Percentiles rank a stretch among this genome's conserved stretches.
These are phyloP conservation scores for Myotis pilosus DNA, from an alignment of 2,797 vertebrate genomes.

Conservation along the genomic window DNA sequence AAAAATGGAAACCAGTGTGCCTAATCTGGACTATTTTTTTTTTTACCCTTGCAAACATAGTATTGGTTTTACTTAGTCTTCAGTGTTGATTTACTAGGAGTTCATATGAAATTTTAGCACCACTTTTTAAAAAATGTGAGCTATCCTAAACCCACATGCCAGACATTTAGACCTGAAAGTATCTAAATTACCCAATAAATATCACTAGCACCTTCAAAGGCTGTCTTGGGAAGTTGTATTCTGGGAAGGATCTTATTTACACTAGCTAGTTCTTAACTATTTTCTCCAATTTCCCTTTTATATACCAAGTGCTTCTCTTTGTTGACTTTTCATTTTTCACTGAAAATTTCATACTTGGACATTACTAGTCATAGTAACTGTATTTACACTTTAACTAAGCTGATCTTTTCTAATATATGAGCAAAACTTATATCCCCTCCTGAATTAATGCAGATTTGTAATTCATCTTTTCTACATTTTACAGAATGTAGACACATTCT, in stretches of 20 bases:
- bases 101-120: not conserved
- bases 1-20: constrained; percentile 65
- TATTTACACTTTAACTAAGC: not conserved
- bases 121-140: not conserved
- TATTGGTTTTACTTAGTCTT: constrained; percentile 23
- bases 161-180: not conserved
- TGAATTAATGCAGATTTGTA: not conserved
- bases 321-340: not conserved
- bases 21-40: constrained; percentile 64
- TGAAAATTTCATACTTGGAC: not conserved
- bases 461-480: not conserved
- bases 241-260: not conserved
- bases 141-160: not conserved
- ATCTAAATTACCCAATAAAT: not conserved
- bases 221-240: not conserved
- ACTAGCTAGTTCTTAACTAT: not conserved
- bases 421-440: not conserved
- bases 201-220: not conserved
- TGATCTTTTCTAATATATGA: not conserved
- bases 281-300: not conserved
- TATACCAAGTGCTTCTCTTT: not conserved
- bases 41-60: constrained; percentile 39
- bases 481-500: not conserved
- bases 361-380: not conserved
- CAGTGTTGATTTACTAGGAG: not conserved